Base-by-base conservation (phyloP, 2,113 vertebrate genomes). In the Hucho hucho region DNA sequence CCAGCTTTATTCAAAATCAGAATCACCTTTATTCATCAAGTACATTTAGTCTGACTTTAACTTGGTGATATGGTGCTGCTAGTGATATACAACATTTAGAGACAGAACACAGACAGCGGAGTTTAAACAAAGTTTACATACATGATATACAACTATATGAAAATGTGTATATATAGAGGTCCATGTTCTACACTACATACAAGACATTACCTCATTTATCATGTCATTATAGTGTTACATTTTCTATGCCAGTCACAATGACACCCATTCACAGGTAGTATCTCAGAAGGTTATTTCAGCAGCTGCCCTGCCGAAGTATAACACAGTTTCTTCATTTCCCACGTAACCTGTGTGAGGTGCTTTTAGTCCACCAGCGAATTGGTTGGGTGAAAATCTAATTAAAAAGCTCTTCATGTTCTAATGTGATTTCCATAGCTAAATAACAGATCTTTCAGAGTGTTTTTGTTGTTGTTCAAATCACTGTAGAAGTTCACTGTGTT, bases 211-310 rank as follows among this genome's bases (percentile, higher is more conserved):
- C 32, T 32, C n/a, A 22, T 24, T 61, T 22, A 61, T 61, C n/a
- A 22, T 6, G n/a, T 7, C 16, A n/a, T 24, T 24, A 1, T 53
- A 53, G 6, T 18, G 12, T 18, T 68, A 68, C 11, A 68, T 22
- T n/a, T 61, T 61, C 9, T 24, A n/a, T 24, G n/a, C 58, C 58
- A 43, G 32, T 63, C 56, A 46, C 61, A 22, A 61, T 56, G 65
- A 12, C 43, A 29, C 18, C 22, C 32, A 37, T 26, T 69, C 37
- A 46, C 61, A 69, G 59, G 16, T 9, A 16, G 43, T 69, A 24
- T 69, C 66, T 75, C 74, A 61, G 61, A 75, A 43, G 32, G 68
- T 76, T 65, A 16, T n/a, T 73, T 76, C 24, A 76, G 24, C 20
- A 53, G 14, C 49, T 53, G 4, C 14, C 14, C 49, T 43, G 49